phyloP scores from a whole-genome alignment of 1,140 invertebrate species.

The Leptinotarsa defecta region DNA sequence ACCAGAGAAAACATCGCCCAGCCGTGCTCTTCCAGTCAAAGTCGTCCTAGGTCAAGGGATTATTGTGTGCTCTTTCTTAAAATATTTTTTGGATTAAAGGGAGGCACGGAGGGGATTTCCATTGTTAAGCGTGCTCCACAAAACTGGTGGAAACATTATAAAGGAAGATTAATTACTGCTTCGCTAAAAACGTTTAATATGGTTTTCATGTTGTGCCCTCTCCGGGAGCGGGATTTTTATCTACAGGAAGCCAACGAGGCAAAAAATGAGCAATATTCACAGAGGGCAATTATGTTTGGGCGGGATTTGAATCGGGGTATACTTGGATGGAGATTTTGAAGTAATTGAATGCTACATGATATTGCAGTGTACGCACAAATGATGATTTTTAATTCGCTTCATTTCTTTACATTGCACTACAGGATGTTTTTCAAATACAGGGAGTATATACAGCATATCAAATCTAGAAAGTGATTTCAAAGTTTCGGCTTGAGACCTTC shows the following conservation, averaged over 20 bases:
- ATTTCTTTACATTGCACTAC: too few species aligned
- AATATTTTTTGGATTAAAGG: slow-evolving; percentile 7
- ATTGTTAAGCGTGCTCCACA: slow-evolving; percentile 11
- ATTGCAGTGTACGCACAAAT: too few species aligned
- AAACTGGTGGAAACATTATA: slow-evolving; percentile 10
- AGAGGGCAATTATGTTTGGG: not conserved
- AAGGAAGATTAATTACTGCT: slow-evolving; percentile 17
- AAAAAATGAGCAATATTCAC: slow-evolving; percentile 6
- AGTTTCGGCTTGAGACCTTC: too few species aligned
- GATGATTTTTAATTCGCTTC: too few species aligned
- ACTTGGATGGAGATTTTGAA: too few species aligned
- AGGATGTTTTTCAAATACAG: too few species aligned
- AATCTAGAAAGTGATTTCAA: too few species aligned
- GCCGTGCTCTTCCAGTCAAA: too few species aligned
- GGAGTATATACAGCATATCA: too few species aligned
- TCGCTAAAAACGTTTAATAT: slow-evolving; percentile 9
- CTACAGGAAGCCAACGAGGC: slow-evolving; percentile 6
- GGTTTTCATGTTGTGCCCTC: slow-evolving; percentile 16
- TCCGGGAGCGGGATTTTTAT: slow-evolving; percentile 1
- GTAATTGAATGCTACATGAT: too few species aligned
- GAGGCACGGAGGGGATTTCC: not conserved
- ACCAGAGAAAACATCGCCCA: too few species aligned
- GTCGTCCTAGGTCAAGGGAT: not conserved
- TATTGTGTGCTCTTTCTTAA: slow-evolving; percentile 9
- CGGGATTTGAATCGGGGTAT: not conserved